Evolutionary conservation across 2,888 invertebrate species (phyloP), one percentile per base, ranked within the genome.

Genomic region (Drosophila maculinotata): DNA sequence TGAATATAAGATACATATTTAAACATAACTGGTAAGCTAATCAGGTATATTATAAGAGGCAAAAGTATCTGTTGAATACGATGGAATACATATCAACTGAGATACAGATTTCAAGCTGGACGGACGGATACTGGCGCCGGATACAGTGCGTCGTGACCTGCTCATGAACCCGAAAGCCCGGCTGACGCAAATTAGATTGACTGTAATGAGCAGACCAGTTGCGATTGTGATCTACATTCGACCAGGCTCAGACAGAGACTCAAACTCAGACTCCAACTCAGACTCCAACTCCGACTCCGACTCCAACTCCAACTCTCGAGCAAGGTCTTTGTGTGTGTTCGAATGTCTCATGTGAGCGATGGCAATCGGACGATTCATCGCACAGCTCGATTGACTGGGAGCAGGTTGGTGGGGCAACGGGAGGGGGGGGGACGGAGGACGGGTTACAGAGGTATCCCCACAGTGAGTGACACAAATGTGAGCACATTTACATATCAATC

Each of bases 401-500:
- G 15, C 25, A 28, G 49, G n/a, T 26, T 26, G 25, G 23, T 25
- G 15, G 7, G 2, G 20, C 23, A 8, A 23, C 1, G 42, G 17
- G 10, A 14, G n/a, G 12, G 3, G 10, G 9, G 10, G 15, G 17
- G 33, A 20, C n/a, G n/a, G n/a, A n/a, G n/a, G n/a, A n/a, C n/a
- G n/a, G n/a, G n/a, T n/a, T n/a, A n/a, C n/a, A n/a, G n/a, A n/a
- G n/a, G 45, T 20, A 45, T 26, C 17, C 52, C 48, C 64, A 35
- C 56, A 67, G 70, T 87, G 87, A 82, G 87, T 82, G 81, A 87
- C 81, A 87, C 81, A 82, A 86, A 86, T 83, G 83, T 85, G 86
- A 87, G 86, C 83, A 82, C 79, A 89, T 88, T 88, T 88, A 89
- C 88, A 89, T 88, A 88, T 88, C 89, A 88, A 89, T 89, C 76